Percentiles rank a stretch among this genome's conserved stretches.
These are phyloP conservation scores for Gulo gulo DNA, from an alignment of 2,113 vertebrate species.

Conservation along the genomic window DNA sequence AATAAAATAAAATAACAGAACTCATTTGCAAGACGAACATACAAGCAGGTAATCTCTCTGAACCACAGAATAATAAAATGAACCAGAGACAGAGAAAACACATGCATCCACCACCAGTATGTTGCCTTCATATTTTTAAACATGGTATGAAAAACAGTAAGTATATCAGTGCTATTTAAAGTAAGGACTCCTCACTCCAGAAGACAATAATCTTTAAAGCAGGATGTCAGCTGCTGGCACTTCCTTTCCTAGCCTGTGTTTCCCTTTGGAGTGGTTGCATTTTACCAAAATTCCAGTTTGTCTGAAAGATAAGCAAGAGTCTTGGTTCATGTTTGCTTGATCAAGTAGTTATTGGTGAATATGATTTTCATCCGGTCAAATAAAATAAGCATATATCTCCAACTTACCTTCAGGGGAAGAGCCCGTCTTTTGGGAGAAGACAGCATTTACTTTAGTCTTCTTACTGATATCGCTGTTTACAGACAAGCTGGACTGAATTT, in stretches of 20 bases:
- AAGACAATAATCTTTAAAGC: slow-evolving; percentile 53
- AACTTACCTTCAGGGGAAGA: slow-evolving; percentile 94
- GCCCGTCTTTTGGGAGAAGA: slow-evolving; percentile 90
- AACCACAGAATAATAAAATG: neutral
- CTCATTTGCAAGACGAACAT: neutral
- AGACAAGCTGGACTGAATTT: slow-evolving; percentile 95
- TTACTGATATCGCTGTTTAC: slow-evolving; percentile 93
- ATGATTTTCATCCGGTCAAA: slow-evolving; percentile 30
- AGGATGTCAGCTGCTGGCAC: slow-evolving; percentile 58
- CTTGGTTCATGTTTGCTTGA: slow-evolving; percentile 73
- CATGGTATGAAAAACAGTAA: neutral
- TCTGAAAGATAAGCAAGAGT: slow-evolving; percentile 63
- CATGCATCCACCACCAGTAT: neutral
- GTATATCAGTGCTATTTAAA: neutral
- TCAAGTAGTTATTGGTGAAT: slow-evolving; percentile 64
- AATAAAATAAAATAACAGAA: neutral
- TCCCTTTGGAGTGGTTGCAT: slow-evolving; percentile 66
- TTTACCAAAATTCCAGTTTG: slow-evolving; percentile 77
- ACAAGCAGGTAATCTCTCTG: neutral
- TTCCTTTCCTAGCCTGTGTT: slow-evolving; percentile 70
- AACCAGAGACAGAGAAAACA: neutral
- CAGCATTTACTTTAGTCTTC: slow-evolving; percentile 93
- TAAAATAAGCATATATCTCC: neutral
- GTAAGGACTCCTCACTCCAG: slow-evolving; percentile 55
- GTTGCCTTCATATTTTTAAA: slow-evolving; percentile 9